Evolutionary conservation across 2,113 vertebrate genomes (phyloP).

Genomic region (Anas platyrhynchos): DNA sequence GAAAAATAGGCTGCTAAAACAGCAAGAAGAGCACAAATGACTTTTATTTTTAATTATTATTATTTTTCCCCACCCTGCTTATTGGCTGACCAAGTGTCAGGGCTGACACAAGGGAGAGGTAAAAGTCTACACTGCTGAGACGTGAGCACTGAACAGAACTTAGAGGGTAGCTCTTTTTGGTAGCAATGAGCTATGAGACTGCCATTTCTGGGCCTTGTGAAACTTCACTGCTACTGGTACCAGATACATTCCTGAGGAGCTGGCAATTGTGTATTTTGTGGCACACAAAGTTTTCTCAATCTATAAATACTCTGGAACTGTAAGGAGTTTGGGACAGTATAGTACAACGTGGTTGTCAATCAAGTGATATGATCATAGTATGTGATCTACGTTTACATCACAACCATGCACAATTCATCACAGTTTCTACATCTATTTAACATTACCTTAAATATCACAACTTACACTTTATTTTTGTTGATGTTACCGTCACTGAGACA

Average conservation of each 20-base stretch:
- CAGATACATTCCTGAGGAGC: neutral
- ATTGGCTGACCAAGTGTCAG: neutral
- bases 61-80: neutral
- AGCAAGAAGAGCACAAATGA: neutral
- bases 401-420: neutral
- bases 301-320: neutral
- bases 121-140: neutral
- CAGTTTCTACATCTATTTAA: slow-evolving; percentile 5
- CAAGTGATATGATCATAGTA: neutral
- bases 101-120: neutral
- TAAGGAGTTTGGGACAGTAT: neutral
- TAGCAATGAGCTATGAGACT: neutral
- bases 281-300: too few species aligned
- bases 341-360: neutral
- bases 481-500: neutral
- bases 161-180: neutral
- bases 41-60: too few species aligned
- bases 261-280: neutral
- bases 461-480: slow-evolving; percentile 1
- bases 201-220: too few species aligned
- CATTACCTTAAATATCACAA: neutral
- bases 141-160: neutral
- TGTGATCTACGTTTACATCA: neutral
- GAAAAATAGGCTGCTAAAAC: neutral
- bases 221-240: neutral